phyloP scores from a whole-genome alignment of 1,140 invertebrate genomes.

The Trypoxylus dichotomus region DNA sequence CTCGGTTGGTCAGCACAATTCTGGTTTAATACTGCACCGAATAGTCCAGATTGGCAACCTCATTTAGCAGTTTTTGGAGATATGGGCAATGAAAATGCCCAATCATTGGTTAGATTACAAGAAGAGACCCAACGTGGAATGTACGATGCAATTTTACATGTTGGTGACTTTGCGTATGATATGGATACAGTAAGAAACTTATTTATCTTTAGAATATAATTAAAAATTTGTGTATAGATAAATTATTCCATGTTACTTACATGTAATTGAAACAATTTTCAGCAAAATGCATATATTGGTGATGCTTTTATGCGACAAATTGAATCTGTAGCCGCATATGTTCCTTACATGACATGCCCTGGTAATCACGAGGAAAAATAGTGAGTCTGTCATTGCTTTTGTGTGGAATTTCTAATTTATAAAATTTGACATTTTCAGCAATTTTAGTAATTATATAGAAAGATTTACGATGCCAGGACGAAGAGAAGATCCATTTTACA shows the following conservation, averaged over 20 bases:
- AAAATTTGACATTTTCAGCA: slow-evolving; percentile 62
- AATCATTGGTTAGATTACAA: slow-evolving; percentile 78
- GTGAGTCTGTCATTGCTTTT: slow-evolving; percentile 60
- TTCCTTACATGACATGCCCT: slow-evolving; percentile 91
- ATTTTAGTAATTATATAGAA: slow-evolving; percentile 83
- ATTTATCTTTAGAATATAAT: background rate
- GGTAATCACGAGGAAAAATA: slow-evolving; percentile 89
- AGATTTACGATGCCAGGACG: slow-evolving; percentile 87
- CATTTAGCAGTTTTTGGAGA: slow-evolving; percentile 86
- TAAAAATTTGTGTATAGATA: too few relatives aligned
- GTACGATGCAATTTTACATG: slow-evolving; percentile 89
- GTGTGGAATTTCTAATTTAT: slow-evolving; percentile 31
- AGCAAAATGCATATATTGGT: slow-evolving; percentile 72
- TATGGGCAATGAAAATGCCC: slow-evolving; percentile 87
- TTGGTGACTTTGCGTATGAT: slow-evolving; percentile 96
- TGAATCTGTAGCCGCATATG: slow-evolving; percentile 79
- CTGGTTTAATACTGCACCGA: slow-evolving; percentile 70
- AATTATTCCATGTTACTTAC: too few relatives aligned
- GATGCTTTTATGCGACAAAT: slow-evolving; percentile 92
- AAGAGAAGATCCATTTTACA: slow-evolving; percentile 80
- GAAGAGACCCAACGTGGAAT: slow-evolving; percentile 76
- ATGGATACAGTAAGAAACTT: slow-evolving; percentile 72
- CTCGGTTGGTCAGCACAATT: slow-evolving; percentile 80
- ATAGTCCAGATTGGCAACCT: slow-evolving; percentile 72
- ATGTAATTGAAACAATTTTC: slow-evolving; percentile 35